A percentile compares a stretch with the other conserved stretches of the same genome.
Evolutionary conservation across 2,797 vertebrate species (phyloP).

Genomic region (Psittacula derbiana): DNA sequence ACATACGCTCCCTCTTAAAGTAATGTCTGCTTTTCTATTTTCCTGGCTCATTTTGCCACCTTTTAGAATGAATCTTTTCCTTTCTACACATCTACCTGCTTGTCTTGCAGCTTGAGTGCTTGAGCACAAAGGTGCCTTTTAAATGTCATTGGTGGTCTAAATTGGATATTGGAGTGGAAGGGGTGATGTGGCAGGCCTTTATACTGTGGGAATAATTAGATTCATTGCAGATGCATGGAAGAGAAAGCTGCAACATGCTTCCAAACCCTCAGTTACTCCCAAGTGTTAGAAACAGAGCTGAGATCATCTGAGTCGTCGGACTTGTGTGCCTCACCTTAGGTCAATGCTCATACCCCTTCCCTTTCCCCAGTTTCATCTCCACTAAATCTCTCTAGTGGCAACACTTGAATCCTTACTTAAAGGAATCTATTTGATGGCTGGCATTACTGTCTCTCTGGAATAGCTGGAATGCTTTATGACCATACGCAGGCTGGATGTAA

Average conservation of each 20-base stretch:
- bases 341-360: background rate
- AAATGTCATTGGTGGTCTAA: background rate
- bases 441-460: background rate
- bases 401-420: background rate
- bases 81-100: background rate
- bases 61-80: background rate
- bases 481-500: fast-evolving
- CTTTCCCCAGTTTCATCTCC: background rate
- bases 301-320: background rate
- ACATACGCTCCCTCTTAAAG: background rate
- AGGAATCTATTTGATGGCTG: background rate
- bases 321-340: background rate
- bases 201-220: background rate
- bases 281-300: background rate
- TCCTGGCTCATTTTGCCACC: background rate
- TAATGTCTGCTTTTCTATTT: background rate
- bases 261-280: background rate
- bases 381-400: background rate
- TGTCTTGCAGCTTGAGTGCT: background rate
- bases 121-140: background rate
- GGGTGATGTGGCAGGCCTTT: background rate
- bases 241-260: background rate
- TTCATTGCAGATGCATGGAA: background rate
- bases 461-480: background rate
- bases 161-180: background rate